These are phyloP conservation scores for Mimas tiliae DNA, from an alignment of 2,888 invertebrate species.

Conservation along the genomic window DNA sequence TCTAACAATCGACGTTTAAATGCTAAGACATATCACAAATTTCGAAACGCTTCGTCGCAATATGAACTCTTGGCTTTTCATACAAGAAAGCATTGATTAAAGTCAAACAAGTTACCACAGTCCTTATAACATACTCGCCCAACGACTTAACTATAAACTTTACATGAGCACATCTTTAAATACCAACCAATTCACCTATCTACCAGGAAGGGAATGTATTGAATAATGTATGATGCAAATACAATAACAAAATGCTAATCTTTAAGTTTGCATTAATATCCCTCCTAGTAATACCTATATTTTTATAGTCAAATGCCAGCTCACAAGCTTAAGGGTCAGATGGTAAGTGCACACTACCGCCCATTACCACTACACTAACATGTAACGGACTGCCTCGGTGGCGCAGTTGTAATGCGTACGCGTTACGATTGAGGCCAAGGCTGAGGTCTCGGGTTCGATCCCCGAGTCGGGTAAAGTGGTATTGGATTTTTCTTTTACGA, in stretches of 20 bases:
- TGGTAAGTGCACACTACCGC: no score
- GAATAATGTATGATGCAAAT: not conserved
- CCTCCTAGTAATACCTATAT: no score
- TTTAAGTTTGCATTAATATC: not conserved
- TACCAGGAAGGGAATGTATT: conserved; percentile 2
- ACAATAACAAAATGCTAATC: no score
- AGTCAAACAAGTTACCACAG: not conserved
- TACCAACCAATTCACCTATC: not conserved
- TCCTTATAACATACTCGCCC: not conserved
- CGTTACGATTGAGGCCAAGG: no score
- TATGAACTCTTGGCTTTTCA: conserved; percentile 20
- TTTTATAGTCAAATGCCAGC: no score
- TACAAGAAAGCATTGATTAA: conserved; percentile 21
- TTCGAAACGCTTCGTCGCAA: not conserved
- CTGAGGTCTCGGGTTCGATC: no score
- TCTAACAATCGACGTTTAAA: not conserved
- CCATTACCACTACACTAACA: no score
- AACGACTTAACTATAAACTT: not conserved
- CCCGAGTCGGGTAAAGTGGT: no score
- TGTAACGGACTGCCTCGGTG: no score
- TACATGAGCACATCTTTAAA: conserved; percentile 18
- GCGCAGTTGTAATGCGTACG: no score
- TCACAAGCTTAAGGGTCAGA: no score
- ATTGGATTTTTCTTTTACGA: no score
- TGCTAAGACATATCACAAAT: conserved; percentile 2